phyloP scores from a whole-genome alignment of 2,797 vertebrate genomes.

The Typhlichthys subterraneus region DNA sequence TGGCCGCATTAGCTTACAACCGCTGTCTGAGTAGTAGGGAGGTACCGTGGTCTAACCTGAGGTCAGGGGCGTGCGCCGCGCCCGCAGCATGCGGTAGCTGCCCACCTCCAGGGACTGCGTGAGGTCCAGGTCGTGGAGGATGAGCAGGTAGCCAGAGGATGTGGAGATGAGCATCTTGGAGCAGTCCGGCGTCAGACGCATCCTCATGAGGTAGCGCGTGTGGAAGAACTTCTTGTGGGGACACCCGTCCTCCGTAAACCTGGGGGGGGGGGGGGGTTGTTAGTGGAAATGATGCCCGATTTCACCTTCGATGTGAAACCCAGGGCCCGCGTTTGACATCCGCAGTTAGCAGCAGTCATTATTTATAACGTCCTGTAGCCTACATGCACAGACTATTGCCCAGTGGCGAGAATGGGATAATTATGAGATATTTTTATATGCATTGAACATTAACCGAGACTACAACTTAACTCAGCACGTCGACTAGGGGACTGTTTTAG shows the following conservation, averaged over 20 bases:
- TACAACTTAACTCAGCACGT: no score
- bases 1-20: no score
- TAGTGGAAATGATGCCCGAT: no score
- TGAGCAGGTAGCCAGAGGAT: constrained; percentile 96
- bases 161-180: constrained; percentile 99
- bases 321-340: no score
- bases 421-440: no score
- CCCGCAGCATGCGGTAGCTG: constrained; percentile 94
- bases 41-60: constrained; percentile 78
- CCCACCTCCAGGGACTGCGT: constrained; percentile 97
- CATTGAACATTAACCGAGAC: no score
- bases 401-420: no score
- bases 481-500: no score
- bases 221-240: constrained; percentile 99
- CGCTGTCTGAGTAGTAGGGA: neutral
- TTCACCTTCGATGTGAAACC: no score
- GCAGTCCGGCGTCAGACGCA: constrained; percentile 97
- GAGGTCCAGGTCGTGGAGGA: constrained; percentile 96
- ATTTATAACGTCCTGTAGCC: no score
- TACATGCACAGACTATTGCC: no score
- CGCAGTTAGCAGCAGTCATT: no score
- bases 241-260: constrained; percentile 98
- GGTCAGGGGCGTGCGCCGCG: constrained; percentile 87
- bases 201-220: constrained; percentile 97
- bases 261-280: constrained; percentile 50